Evolutionary conservation across 2,888 invertebrate species (phyloP).

Genomic region (Limnephilus auricula): DNA sequence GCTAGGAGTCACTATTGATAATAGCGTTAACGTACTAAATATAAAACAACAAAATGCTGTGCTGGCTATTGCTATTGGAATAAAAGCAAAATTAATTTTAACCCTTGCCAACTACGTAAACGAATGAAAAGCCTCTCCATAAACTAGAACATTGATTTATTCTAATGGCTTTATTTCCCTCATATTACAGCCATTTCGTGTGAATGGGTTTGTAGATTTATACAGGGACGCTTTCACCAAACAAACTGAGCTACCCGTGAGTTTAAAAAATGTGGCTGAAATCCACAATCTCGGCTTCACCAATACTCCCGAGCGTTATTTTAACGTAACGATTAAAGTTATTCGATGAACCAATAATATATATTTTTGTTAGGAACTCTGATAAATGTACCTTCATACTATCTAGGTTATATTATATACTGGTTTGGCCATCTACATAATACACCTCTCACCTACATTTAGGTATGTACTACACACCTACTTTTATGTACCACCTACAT

Average conservation of each 20-base stretch:
- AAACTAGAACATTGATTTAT: slow-evolving; percentile 15
- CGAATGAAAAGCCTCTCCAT: slow-evolving; percentile 14
- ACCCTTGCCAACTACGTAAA: slow-evolving; percentile 22
- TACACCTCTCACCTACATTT: no score
- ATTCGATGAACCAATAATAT: no score
- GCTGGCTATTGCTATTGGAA: no score
- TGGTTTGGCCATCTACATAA: no score
- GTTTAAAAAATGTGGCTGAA: neutral
- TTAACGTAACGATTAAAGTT: neutral
- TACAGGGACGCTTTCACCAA: neutral
- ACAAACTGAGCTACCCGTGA: neutral
- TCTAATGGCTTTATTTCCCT: neutral
- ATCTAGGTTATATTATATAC: no score
- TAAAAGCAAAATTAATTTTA: slow-evolving; percentile 28
- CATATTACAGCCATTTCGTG: neutral
- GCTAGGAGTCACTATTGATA: no score
- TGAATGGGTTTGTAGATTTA: neutral
- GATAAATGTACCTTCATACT: no score
- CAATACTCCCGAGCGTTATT: neutral
- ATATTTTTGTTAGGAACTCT: no score
- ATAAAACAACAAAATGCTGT: neutral
- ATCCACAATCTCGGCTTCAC: neutral
- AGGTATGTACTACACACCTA: no score
- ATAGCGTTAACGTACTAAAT: no score
- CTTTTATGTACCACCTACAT: no score